Conservation (phyloP, 2,797 vertebrate genomes). For the Ctenochaetus hawaiiensis region DNA sequence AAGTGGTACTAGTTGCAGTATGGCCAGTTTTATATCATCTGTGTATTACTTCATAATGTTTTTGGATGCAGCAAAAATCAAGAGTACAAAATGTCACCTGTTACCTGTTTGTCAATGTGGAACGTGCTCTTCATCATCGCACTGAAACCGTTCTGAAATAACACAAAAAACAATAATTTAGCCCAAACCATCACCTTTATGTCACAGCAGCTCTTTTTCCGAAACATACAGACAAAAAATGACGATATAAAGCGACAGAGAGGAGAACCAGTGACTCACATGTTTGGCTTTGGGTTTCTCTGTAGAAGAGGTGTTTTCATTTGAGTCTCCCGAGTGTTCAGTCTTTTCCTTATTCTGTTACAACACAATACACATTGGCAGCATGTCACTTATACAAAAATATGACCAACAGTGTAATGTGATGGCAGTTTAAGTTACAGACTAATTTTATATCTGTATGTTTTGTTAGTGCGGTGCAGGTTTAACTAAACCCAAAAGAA, state of each 20-base stretch:
- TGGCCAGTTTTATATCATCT: not conserved
- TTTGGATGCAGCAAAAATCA: not conserved
- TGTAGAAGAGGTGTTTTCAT: conserved; percentile 33
- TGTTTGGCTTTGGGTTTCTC: conserved; percentile 69
- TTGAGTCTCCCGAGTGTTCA: conserved; percentile 38
- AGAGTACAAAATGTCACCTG: not conserved
- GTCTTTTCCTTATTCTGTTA: conserved; percentile 65
- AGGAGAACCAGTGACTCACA: conserved; percentile 41
- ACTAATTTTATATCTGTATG: too few species aligned
- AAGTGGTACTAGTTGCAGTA: not conserved
- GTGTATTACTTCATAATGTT: not conserved
- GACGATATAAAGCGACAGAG: not conserved
- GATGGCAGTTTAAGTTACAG: too few species aligned
- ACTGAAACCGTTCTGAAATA: conserved; percentile 59
- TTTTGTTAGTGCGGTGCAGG: too few species aligned
- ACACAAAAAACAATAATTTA: not conserved
- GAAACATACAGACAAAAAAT: not conserved
- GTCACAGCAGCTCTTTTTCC: not conserved
- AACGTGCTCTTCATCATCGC: conserved; percentile 65
- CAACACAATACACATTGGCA: conserved; percentile 7
- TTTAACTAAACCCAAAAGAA: not conserved
- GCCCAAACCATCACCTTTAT: not conserved
- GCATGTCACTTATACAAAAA: not conserved
- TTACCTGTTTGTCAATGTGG: conserved; percentile 57
- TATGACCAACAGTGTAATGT: not conserved